These are phyloP conservation scores for Gallirallus australis DNA, from an alignment of 2,797 vertebrate species.

Conservation along the genomic window DNA sequence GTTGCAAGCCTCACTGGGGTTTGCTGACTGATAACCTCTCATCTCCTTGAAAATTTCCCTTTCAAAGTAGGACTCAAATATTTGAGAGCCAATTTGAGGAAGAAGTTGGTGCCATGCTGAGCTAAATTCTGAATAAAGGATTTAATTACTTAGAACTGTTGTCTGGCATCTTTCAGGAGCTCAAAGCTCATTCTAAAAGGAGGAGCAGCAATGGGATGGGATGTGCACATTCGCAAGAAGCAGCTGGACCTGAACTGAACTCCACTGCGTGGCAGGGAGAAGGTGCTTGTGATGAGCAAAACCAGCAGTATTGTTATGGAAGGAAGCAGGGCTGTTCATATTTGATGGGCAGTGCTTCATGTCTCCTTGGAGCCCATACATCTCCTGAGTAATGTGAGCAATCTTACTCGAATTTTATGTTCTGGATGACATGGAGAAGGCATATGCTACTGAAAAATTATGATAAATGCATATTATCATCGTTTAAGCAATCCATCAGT, in stretches of 20 bases:
- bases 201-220: not conserved
- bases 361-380: not conserved
- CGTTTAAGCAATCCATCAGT: slow-evolving; percentile 29
- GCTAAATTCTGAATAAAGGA: not conserved
- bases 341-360: not conserved
- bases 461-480: slow-evolving; percentile 66
- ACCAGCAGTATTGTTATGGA: not conserved
- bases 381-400: not conserved
- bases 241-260: not conserved
- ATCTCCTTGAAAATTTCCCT: not conserved
- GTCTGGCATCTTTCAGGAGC: not conserved
- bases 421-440: not conserved
- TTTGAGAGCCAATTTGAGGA: not conserved
- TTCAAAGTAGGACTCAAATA: not conserved
- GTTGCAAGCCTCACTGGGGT: not conserved
- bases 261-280: not conserved
- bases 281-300: not conserved
- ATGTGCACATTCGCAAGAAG: not conserved
- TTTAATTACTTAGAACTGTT: not conserved
- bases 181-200: not conserved
- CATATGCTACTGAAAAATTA: slow-evolving; percentile 33
- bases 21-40: not conserved
- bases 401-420: slow-evolving; percentile 37
- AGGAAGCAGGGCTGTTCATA: not conserved
- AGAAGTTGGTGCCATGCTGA: not conserved